Evolutionary conservation across 2,888 invertebrate species (phyloP).

Genomic region (Caenorhabditis sp.): DNA sequence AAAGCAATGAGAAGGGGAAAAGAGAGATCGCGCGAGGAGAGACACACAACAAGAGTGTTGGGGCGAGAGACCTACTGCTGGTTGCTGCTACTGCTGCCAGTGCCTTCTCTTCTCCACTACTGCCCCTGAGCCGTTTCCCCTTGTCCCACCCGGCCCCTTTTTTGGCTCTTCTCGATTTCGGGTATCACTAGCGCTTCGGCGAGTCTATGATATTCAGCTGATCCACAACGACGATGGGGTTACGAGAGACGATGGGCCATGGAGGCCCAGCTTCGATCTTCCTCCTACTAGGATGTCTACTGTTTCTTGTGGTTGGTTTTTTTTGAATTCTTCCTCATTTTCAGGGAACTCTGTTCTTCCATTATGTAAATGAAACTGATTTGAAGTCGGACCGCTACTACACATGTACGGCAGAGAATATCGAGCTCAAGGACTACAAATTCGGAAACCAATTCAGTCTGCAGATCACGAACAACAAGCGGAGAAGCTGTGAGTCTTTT

Average conservation of each 20-base stretch:
- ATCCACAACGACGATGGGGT: constrained; percentile 51
- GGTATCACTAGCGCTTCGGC: constrained; percentile 41
- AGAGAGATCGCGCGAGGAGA: constrained; percentile 43
- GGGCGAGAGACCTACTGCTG: constrained; percentile 58
- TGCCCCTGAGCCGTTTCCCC: constrained; percentile 58
- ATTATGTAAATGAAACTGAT: constrained; percentile 82
- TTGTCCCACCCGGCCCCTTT: constrained; percentile 48
- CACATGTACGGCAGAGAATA: constrained; percentile 83
- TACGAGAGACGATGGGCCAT: constrained; percentile 57
- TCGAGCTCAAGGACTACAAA: constrained; percentile 83
- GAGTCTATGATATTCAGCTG: constrained; percentile 63
- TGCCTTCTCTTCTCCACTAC: constrained; percentile 55
- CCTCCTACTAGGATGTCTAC: constrained; percentile 47
- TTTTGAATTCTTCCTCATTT: constrained; percentile 41
- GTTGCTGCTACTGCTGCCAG: constrained; percentile 60
- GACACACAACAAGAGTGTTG: constrained; percentile 31
- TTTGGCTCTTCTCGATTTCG: constrained; percentile 54
- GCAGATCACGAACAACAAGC: constrained; percentile 73
- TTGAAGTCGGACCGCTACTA: constrained; percentile 82
- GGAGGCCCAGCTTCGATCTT: constrained; percentile 33
- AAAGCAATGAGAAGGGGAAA: constrained; percentile 31
- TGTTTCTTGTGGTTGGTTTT: constrained; percentile 65
- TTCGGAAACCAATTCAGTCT: constrained; percentile 82
- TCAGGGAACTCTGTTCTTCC: constrained; percentile 83
- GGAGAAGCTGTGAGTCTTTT: constrained; percentile 73